Conservation (phyloP, 2,888 invertebrate species). For the Chaetogeoica ovagalla region DNA sequence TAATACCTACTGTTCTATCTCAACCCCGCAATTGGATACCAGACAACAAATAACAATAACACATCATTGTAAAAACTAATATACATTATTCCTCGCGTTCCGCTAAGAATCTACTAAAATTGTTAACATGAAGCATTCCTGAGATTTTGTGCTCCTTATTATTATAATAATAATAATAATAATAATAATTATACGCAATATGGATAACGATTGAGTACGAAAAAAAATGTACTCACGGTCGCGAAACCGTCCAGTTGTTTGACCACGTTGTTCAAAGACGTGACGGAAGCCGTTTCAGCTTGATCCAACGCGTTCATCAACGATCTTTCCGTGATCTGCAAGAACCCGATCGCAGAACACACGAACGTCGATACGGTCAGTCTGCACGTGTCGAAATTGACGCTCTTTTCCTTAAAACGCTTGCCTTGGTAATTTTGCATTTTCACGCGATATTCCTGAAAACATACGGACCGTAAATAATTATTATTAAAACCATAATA, state of each 20-base stretch:
- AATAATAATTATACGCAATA: too few species aligned
- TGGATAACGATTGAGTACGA: neutral
- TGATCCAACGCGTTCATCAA: neutral
- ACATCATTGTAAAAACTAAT: too few species aligned
- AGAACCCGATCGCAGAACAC: conserved; percentile 1
- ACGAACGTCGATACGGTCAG: neutral
- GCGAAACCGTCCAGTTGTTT: neutral
- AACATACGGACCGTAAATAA: neutral
- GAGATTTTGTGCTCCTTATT: too few species aligned
- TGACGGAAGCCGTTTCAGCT: neutral
- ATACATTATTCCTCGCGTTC: too few species aligned
- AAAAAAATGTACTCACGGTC: conserved; percentile 2
- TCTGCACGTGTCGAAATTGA: neutral
- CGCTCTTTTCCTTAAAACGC: neutral
- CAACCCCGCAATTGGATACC: too few species aligned
- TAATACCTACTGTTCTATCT: too few species aligned
- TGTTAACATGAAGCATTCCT: too few species aligned
- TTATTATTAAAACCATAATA: too few species aligned
- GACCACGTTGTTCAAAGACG: neutral
- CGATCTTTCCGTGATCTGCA: conserved; percentile 7
- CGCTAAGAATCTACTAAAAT: too few species aligned
- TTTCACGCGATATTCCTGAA: conserved; percentile 1
- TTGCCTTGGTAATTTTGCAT: neutral
- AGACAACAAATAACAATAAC: too few species aligned
- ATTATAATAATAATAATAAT: too few species aligned